These are phyloP conservation scores for Amniataba percoides DNA, from an alignment of 2,797 vertebrate species.

Conservation along the genomic window DNA sequence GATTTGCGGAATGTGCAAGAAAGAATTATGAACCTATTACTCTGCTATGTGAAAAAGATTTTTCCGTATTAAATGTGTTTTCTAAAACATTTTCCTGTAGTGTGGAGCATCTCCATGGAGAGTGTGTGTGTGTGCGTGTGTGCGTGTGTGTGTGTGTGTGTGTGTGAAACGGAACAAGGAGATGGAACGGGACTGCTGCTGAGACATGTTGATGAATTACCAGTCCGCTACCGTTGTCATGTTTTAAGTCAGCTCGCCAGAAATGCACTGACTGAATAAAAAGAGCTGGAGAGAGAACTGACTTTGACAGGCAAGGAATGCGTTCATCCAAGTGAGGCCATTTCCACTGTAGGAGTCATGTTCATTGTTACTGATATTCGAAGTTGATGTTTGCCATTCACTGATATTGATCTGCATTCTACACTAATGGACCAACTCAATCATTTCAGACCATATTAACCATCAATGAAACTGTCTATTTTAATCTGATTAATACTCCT, in stretches of 20 bases:
- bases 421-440: no score
- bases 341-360: constrained; percentile 40
- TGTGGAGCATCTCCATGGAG: constrained; percentile 54
- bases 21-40: constrained; percentile 23
- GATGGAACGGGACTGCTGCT: constrained; percentile 47
- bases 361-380: constrained; percentile 30
- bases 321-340: constrained; percentile 48
- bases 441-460: no score
- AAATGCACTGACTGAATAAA: constrained; percentile 58
- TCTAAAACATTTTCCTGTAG: constrained; percentile 56
- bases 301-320: constrained; percentile 31
- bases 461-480: background rate
- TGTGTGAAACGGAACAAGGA: constrained; percentile 47
- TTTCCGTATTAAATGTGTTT: constrained; percentile 46
- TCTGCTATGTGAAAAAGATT: constrained; percentile 29
- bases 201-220: constrained; percentile 68
- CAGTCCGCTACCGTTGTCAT: constrained; percentile 63
- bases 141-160: constrained; percentile 13
- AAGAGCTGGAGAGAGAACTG: constrained; percentile 52
- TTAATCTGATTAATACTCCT: background rate
- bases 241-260: constrained; percentile 67
- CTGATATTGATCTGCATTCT: background rate
- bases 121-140: constrained; percentile 27
- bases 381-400: constrained; percentile 9
- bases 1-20: constrained; percentile 36